phyloP scores from a whole-genome alignment of 1,140 invertebrate genomes.

The Aradophagus sp. region DNA sequence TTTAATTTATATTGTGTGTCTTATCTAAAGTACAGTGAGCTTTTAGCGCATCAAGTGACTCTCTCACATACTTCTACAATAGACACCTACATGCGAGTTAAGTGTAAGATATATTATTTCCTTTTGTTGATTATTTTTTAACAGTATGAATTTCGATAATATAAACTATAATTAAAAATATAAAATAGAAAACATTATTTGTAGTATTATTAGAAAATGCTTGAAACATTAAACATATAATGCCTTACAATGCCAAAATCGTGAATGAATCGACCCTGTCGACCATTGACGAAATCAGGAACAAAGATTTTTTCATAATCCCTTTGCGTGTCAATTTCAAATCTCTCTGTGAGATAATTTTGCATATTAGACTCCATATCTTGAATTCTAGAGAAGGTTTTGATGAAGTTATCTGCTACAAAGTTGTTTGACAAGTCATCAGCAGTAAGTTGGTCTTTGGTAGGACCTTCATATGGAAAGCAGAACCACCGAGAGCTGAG shows the following conservation, averaged over 20 bases:
- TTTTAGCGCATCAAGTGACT: no score
- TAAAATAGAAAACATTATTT: no score
- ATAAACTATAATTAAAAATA: no score
- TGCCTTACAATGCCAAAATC: conserved; percentile 86
- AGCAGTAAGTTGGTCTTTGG: conserved; percentile 63
- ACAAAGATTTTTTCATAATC: conserved; percentile 87
- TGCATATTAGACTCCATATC: conserved; percentile 59
- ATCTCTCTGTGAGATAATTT: conserved; percentile 82
- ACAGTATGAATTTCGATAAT: no score
- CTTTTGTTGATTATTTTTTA: no score
- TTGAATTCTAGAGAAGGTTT: conserved; percentile 57
- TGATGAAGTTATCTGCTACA: conserved; percentile 62
- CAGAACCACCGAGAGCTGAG: conserved; percentile 80
- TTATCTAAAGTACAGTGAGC: no score
- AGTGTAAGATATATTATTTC: no score
- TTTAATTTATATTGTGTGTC: no score
- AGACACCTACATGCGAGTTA: no score
- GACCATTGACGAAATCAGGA: conserved; percentile 85
- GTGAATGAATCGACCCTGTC: conserved; percentile 88
- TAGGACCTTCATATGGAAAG: conserved; percentile 77
- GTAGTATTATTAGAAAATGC: no score
- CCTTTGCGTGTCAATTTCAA: conserved; percentile 83
- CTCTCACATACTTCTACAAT: no score
- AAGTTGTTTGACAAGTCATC: conserved; percentile 64
- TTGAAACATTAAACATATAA: conserved; percentile 1